Percentiles rank a stretch among this genome's conserved stretches.
Evolutionary conservation across 2,797 vertebrate species (phyloP).

Genomic region (Chrosomus eos): DNA sequence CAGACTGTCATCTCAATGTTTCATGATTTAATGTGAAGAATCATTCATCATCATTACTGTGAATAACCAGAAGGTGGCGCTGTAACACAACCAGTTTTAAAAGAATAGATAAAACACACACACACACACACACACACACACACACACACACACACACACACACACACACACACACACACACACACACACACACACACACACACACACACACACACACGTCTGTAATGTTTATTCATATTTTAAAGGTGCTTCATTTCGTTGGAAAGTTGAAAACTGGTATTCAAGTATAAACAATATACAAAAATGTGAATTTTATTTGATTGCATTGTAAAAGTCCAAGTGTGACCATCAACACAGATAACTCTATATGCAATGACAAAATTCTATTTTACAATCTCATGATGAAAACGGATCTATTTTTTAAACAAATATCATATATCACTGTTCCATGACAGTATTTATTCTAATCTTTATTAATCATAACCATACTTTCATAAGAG

Average conservation of each 20-base stretch:
- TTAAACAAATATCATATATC: neutral
- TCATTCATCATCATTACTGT: neutral
- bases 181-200: neutral
- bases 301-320: neutral
- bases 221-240: neutral
- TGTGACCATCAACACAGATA: neutral
- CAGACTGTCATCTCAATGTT: neutral
- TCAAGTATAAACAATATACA: constrained; percentile 17
- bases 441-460: neutral
- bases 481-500: constrained; percentile 8
- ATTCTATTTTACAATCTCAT: neutral
- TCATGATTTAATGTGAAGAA: neutral
- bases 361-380: neutral
- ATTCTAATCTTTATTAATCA: constrained; percentile 4
- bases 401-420: neutral
- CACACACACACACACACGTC: too few relatives aligned
- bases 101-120: neutral
- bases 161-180: neutral
- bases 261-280: neutral
- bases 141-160: too few relatives aligned
- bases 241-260: neutral
- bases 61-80: constrained; percentile 16
- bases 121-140: too few relatives aligned
- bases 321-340: neutral
- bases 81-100: neutral